Evolutionary conservation across 1,140 invertebrate genomes (phyloP).

Genomic region (Heliconius nattereri): DNA sequence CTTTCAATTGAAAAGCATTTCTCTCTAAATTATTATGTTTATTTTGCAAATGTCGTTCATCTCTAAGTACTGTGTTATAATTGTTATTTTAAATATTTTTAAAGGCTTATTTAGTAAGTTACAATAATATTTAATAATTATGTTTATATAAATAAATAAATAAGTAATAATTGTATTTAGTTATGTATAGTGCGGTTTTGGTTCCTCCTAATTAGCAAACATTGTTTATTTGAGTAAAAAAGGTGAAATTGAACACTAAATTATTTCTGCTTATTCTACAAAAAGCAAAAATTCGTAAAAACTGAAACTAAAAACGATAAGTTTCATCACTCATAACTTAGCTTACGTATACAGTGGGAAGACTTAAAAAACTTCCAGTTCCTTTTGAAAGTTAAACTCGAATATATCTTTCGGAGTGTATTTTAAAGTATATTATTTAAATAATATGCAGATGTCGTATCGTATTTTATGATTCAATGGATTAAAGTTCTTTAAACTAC

Average conservation of each 20-base stretch:
- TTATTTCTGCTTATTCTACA: neutral
- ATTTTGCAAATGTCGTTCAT: slow-evolving; percentile 28
- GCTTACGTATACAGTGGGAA: slow-evolving; percentile 3
- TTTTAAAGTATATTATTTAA: slow-evolving; percentile 15
- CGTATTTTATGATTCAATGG: neutral
- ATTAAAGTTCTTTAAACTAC: slow-evolving; percentile 5
- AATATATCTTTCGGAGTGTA: neutral
- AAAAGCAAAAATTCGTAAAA: neutral
- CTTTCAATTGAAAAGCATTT: slow-evolving; percentile 42
- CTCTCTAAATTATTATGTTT: slow-evolving; percentile 41
- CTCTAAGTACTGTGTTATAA: neutral
- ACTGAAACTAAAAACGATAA: neutral
- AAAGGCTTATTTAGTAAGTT: neutral
- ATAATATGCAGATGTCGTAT: neutral
- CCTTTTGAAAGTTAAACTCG: neutral
- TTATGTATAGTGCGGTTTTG: too few relatives aligned
- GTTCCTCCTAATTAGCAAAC: too few relatives aligned
- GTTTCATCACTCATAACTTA: slow-evolving; percentile 12
- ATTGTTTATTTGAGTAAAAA: neutral
- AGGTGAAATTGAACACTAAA: neutral
- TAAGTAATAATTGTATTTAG: too few relatives aligned
- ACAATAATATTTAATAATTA: too few relatives aligned
- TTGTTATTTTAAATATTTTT: neutral
- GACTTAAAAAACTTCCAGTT: slow-evolving; percentile 11
- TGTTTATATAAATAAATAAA: too few relatives aligned